Evolutionary conservation across 2,797 vertebrate genomes (phyloP), one percentile per base, ranked within the genome.

Genomic region (Spea hammondii): DNA sequence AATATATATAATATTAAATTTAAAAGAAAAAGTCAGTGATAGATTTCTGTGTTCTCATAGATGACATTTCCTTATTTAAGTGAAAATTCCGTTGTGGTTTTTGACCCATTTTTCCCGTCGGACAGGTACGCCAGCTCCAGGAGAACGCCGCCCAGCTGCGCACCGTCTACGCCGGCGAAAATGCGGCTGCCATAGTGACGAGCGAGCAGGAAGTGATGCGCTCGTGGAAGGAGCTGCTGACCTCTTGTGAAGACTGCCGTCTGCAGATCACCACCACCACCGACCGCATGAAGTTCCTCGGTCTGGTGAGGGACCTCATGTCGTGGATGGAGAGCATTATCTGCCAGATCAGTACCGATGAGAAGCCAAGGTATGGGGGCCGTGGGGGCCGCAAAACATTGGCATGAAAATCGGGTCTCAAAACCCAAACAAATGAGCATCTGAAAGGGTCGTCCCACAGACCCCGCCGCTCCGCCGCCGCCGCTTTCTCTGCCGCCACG

Each of bases 241-340:
- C 88, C 0, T 94, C 91, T 12, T 98, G 97, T 0, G 96, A 99
- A 82, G 95, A 96, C 11, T 96, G 96, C 64, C 92, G 96, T 6
- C 88, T 98, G 57, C 96, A 96, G 66, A 95, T 98, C 32, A 97
- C 95, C 89, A 94, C 92, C 0, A 93, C 93, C 0, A 94, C 96
- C 0, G 96, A 99, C 54, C 95, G 94, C 85, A 91, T 98, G 82
- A 93, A 93, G 49, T 99, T 99, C 87, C 92, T 94, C 1, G 86
- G 92, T 69, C 67, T 96, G 86, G 95, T 91, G 77, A 89, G 95
- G 0, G 96, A 99, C 73, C 94, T 97, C 72, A 83, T 97, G 69
- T 90, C 94, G 62, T 98, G 97, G 97, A 99, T 98, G 96, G 96
- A 98, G 0, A 93, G 94, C 0, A 90, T 95, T 85, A 88, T 97